phyloP scores from a whole-genome alignment of 2,888 invertebrate genomes.

The Nemapogon koenigi region DNA sequence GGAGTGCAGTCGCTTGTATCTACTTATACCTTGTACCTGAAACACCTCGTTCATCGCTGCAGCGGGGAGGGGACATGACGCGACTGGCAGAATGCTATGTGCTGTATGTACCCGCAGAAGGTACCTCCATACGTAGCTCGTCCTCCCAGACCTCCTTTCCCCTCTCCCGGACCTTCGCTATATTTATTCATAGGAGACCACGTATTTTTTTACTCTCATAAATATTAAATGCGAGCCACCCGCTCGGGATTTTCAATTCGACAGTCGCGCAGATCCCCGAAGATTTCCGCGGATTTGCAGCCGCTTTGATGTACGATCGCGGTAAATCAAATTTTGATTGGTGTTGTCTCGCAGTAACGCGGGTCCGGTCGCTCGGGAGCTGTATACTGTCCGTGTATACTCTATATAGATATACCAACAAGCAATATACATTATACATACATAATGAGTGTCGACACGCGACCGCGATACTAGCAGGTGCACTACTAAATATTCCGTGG shows the following conservation, averaged over 20 bases:
- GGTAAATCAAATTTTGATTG: conserved; percentile 66
- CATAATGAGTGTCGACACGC: too few relatives aligned
- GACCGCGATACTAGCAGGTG: too few relatives aligned
- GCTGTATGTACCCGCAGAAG: too few relatives aligned
- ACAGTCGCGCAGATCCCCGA: conserved; percentile 42
- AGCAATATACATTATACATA: too few relatives aligned
- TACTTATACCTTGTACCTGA: too few relatives aligned
- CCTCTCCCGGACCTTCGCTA: conserved; percentile 21
- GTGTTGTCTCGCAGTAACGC: conserved; percentile 43
- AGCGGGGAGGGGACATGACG: too few relatives aligned
- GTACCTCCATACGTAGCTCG: neutral
- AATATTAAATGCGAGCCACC: conserved; percentile 51
- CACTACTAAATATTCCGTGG: too few relatives aligned
- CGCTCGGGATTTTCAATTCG: conserved; percentile 54
- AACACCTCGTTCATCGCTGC: too few relatives aligned
- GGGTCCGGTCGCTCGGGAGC: conserved; percentile 5
- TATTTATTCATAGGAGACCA: conserved; percentile 44
- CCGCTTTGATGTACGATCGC: conserved; percentile 35
- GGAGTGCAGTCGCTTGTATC: too few relatives aligned
- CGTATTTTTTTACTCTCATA: conserved; percentile 53
- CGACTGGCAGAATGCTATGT: too few relatives aligned
- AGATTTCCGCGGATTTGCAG: conserved; percentile 56
- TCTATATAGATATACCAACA: too few relatives aligned
- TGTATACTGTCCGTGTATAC: too few relatives aligned
- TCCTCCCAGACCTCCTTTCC: conserved; percentile 10